Base-by-base conservation (phyloP, 2,797 vertebrate genomes). In the Psittacula derbiana region DNA sequence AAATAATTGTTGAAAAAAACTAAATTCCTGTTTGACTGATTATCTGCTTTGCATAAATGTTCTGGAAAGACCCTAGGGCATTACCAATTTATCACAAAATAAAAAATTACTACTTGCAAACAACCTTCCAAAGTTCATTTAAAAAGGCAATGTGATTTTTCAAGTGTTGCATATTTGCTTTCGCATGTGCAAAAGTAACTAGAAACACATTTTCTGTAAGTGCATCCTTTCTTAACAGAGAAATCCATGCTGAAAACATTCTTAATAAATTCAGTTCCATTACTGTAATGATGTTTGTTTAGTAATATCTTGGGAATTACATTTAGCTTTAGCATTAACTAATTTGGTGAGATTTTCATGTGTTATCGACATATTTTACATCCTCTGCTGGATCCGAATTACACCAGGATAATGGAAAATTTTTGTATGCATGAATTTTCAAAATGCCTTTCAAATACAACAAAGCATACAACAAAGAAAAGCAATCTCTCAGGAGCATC, bases 251-350 rank as follows among this genome's bases (percentile, higher is more conserved):
- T 53, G n/a, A 71, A 30, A 70, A 58, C 18, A 44, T 78, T 67
- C 74, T 67, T 76, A 67, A 92, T 46, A 61, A 92, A 88, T 83
- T 64, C 27, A 53, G 38, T 75, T 93, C 88, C 69, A 65, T 79
- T 80, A 67, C 49, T 57, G 12, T 67, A 93, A 87, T 67, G 20
- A 46, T 50, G 11, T 72, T 92, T 94, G 57, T 92, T 65, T 58
- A 93, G 61, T 16, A 85, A 47, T 71, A 61, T 23, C 28, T 86
- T 71, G 20, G 57, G 69, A 93, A 80, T 78, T 74, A 64, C 31
- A 78, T n/a, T 69, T 92, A 86, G 49, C 62, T 92, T 93, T 69
- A 78, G 3, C 3, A 67, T 80, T 91, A 92, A 92, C 90, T 90
- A 91, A 88, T 91, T 80, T 25, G 4, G 12, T 78, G 30, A 25